phyloP scores from a whole-genome alignment of 2,888 invertebrate genomes.

The Pecten maximus region DNA sequence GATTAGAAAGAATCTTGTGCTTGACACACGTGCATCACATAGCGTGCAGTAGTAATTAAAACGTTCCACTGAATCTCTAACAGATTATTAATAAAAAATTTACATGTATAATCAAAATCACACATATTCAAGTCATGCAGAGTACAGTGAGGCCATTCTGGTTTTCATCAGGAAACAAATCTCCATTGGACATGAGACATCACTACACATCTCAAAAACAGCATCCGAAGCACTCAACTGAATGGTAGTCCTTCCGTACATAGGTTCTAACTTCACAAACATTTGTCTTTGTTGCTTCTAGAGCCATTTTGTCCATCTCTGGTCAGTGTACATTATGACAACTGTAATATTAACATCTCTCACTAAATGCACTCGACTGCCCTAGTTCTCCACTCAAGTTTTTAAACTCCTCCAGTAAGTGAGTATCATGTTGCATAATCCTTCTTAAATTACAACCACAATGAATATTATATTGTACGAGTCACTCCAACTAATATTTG shows the following conservation, averaged over 20 bases:
- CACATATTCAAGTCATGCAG: slow-evolving; percentile 23
- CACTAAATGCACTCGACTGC: background rate
- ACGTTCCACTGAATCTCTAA: background rate
- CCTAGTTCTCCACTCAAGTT: background rate
- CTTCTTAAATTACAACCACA: background rate
- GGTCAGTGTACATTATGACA: background rate
- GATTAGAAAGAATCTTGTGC: background rate
- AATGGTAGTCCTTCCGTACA: background rate
- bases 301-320: background rate
- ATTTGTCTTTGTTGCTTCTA: background rate
- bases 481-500: background rate
- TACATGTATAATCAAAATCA: slow-evolving; percentile 35
- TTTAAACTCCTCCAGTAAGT: background rate
- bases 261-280: background rate
- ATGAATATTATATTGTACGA: background rate
- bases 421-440: background rate
- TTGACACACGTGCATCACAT: background rate
- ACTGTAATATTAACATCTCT: background rate
- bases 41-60: background rate
- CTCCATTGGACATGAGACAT: background rate
- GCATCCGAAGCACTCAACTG: background rate
- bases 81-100: background rate
- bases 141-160: background rate
- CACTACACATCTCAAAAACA: background rate
- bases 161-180: background rate